These are phyloP conservation scores for Cryptus armator DNA, from an alignment of 2,888 invertebrate species.

Conservation along the genomic window DNA sequence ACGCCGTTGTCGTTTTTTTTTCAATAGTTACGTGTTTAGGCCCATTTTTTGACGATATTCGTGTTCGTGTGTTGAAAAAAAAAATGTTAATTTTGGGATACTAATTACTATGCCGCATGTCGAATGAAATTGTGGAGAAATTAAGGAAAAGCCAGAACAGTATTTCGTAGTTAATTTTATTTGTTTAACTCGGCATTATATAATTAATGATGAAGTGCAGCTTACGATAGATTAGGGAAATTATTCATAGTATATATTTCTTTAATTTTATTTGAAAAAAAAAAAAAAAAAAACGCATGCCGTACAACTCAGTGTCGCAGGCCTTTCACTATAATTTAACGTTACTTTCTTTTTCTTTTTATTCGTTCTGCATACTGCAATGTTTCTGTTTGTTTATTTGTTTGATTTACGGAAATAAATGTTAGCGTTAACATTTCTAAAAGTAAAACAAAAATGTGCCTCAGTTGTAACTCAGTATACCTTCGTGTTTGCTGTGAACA, in stretches of 20 bases:
- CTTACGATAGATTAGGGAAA: constrained; percentile 34
- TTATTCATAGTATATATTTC: constrained; percentile 11
- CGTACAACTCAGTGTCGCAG: constrained; percentile 51
- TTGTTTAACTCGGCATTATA: constrained; percentile 9
- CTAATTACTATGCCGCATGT: constrained; percentile 36
- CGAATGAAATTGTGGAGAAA: constrained; percentile 18
- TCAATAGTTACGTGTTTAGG: constrained; percentile 25
- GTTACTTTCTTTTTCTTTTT: constrained; percentile 18
- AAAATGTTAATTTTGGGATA: constrained; percentile 3
- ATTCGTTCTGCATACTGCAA: constrained; percentile 29
- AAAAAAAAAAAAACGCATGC: constrained; percentile 38
- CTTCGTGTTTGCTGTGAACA: constrained; percentile 83
- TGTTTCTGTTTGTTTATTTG: constrained; percentile 29
- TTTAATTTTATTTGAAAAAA: not conserved
- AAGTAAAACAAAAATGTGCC: constrained; percentile 23
- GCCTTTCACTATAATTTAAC: constrained; percentile 30
- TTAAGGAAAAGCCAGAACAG: constrained; percentile 9
- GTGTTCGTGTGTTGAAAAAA: constrained; percentile 4
- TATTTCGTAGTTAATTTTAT: constrained; percentile 39
- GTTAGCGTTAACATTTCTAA: constrained; percentile 51
- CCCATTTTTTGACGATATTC: constrained; percentile 7
- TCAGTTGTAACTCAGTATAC: constrained; percentile 44
- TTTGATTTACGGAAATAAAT: constrained; percentile 54
- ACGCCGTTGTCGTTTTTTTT: constrained; percentile 36
- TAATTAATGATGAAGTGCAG: constrained; percentile 15